Evolutionary conservation across 92 coral and sea anemone species (phyloP), one percentile per base, ranked within the genome.

Genomic region (Bergia sp.): DNA sequence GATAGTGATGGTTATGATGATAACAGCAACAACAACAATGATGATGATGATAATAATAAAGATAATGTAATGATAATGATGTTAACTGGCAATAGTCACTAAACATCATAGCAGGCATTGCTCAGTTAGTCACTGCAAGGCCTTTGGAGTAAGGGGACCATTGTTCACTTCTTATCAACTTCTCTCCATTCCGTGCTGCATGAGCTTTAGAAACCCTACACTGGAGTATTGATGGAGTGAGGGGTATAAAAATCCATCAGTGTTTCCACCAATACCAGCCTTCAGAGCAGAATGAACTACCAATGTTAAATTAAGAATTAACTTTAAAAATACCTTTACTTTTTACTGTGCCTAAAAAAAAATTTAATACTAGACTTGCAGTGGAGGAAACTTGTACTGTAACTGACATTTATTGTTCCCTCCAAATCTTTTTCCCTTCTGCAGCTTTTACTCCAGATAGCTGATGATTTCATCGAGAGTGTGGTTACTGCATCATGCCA

Each of bases 401-500:
- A 37, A 38, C 16, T 37, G 12, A 73, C 15, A 11, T 18, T 73
- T 73, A 7, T 3, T 73, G 12, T 37, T 15, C 42, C 20, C 18
- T 7, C 37, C 13, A 20, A 57, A 61, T 18, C 37, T 67, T 44
- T 45, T 45, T 45, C n/a, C n/a, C 21, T 42, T 40, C 82, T 89
- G n/a, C 45, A 97, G 99, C 89, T 97, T 53, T 85, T 97, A 21
- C 91, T 97, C 53, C 99, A 97, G 80, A 94, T 97, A 89, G 99
- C 99, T 80, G 99, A 97, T 91, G 99, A 97, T 86, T 97, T 97
- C 66, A 97, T 97, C 13, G 99, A 97, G 82, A 97, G 96, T 88
- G 98, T 97, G 20, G 99, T 95, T 5, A 94, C 93, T 76, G 94
- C 99, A 1, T 97, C 99, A 0, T 95, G 98, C 79, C 99, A 97